Evolutionary conservation across 1,140 invertebrate species (phyloP).

Genomic region (Drosophila bocki): DNA sequence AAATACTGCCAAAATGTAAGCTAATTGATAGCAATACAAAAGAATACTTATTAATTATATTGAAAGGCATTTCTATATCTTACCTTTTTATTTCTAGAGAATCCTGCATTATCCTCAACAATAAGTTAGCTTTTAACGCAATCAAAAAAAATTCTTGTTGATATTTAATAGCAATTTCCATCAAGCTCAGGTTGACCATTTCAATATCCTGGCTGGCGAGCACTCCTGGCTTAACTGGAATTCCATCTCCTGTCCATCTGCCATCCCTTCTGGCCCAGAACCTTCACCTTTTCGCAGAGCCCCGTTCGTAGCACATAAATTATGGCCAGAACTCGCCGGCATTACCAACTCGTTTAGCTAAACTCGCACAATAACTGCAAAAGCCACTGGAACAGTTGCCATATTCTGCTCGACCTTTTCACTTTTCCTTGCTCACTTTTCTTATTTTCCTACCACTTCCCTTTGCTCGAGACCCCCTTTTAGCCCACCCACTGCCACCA

Average conservation of each 20-base stretch:
- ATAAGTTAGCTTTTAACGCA: neutral
- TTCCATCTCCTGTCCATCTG: constrained; percentile 10
- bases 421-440: constrained; percentile 32
- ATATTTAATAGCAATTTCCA: constrained; percentile 13
- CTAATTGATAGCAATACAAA: neutral
- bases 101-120: neutral
- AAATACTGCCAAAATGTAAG: neutral
- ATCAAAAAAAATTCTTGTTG: constrained; percentile 7
- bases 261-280: neutral
- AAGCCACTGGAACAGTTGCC: constrained; percentile 70
- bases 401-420: constrained; percentile 68
- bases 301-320: constrained; percentile 37
- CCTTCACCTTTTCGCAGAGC: constrained; percentile 2
- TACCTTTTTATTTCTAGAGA: neutral
- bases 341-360: constrained; percentile 76
- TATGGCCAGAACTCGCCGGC: constrained; percentile 43
- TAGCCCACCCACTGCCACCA: neutral
- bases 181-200: constrained; percentile 31
- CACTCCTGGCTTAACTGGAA: neutral
- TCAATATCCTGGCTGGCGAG: constrained; percentile 31
- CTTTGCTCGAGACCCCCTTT: neutral
- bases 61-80: neutral
- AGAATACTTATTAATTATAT: neutral
- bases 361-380: constrained; percentile 72
- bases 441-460: neutral